Conservation (phyloP, 2,888 invertebrate genomes). For the Cryptocephalus primarius region DNA sequence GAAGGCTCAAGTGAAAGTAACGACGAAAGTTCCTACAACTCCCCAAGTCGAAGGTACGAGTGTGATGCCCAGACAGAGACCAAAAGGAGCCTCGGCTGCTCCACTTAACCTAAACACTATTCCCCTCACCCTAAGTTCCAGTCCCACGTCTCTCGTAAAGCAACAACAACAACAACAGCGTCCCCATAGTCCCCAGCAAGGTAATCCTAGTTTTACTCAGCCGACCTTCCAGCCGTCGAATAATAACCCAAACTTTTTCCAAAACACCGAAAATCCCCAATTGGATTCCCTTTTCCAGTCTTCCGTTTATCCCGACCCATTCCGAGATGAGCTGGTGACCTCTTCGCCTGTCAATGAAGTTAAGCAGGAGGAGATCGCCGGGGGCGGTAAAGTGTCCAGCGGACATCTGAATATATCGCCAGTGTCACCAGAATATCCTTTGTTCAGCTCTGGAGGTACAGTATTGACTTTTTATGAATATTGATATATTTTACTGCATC, state of each 20-base stretch:
- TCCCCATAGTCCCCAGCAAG: neutral
- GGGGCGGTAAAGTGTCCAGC: neutral
- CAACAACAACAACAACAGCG: conserved; percentile 31
- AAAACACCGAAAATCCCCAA: conserved; percentile 31
- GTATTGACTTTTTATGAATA: too few relatives aligned
- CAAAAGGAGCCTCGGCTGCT: conserved; percentile 51
- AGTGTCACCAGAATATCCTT: conserved; percentile 22
- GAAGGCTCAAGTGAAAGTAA: conserved; percentile 40
- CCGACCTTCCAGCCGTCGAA: conserved; percentile 22
- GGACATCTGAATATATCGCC: conserved; percentile 19
- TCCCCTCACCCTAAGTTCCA: conserved; percentile 43
- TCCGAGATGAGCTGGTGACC: conserved; percentile 44
- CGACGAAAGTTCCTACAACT: conserved; percentile 30
- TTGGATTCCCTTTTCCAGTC: conserved; percentile 54
- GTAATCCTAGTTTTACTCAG: conserved; percentile 14
- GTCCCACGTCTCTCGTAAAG: conserved; percentile 37
- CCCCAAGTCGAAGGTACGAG: conserved; percentile 60
- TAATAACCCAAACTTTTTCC: conserved; percentile 13
- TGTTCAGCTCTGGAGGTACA: conserved; percentile 18
- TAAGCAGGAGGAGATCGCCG: conserved; percentile 11
- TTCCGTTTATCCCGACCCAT: conserved; percentile 59
- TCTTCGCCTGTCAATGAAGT: conserved; percentile 1
- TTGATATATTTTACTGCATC: too few relatives aligned
- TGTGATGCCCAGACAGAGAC: conserved; percentile 72
- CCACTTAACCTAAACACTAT: conserved; percentile 36